Base-by-base conservation (phyloP, 2,113 vertebrate genomes). In the Vidua macroura region DNA sequence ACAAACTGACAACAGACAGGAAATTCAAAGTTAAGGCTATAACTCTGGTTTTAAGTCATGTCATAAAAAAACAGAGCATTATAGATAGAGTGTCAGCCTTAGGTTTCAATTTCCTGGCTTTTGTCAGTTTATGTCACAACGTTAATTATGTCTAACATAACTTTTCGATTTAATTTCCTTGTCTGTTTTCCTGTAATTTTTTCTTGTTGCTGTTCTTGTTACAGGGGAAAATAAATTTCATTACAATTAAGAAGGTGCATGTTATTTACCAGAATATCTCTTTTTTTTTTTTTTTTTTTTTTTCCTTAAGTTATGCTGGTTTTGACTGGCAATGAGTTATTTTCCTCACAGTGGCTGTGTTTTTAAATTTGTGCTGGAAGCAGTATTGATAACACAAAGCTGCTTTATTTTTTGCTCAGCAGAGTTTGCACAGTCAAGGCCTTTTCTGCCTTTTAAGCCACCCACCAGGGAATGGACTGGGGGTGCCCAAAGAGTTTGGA, bases 31-130 rank as follows among this genome's bases (percentile, higher is more conserved):
- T 90, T 86, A 93, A 88, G 56, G 20, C 60, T 67, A 33, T 68
- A 96, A 94, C 67, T 90, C 75, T 64, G 39, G 56, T 70, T 93
- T 92, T 81, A 94, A 96, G 59, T 93, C 90, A 90, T 56, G 68
- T 90, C 39, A 78, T 41, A 56, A 66, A 49, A 92, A 95, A 95
- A 8, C 39, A 93, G 55, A 84, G 12, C 25, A 24, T 83, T 94
- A 86, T 33, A 88, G 72, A 86, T 48, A 75, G n/a, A 78, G 25
- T 70, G 76, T 78, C 83, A 86, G 31, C 49, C 49, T 93, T 92
- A 78, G 79, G 41, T 92, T 96, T 94, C 93, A 93, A 92, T 96
- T 96, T 95, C 94, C 93, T 96, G 96, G 24, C 44, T 96, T 95
- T 92, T 66, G 59, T 91, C 87, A 85, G 83, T 52, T 95, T 92